These are phyloP conservation scores for Lemur catta DNA, from an alignment of 2,797 vertebrate species.

Conservation along the genomic window DNA sequence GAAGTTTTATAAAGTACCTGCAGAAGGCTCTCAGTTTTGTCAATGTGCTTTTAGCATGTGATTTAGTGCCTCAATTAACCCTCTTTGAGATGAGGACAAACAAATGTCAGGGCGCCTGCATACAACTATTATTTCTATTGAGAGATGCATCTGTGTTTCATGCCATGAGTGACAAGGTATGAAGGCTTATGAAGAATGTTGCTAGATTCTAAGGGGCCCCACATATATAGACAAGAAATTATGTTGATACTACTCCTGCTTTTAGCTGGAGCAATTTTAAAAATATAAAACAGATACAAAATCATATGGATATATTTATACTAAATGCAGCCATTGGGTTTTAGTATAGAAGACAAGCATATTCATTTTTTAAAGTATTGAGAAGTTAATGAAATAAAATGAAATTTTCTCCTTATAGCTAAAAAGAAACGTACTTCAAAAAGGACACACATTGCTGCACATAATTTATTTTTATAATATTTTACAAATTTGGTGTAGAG, in stretches of 20 bases:
- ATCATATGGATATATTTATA: constrained; percentile 12
- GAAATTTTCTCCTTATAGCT: neutral
- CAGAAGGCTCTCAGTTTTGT: neutral
- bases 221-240: neutral
- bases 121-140: neutral
- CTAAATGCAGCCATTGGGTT: neutral
- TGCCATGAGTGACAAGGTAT: neutral
- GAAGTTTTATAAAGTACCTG: neutral
- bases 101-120: neutral
- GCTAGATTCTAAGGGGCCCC: neutral
- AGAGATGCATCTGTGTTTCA: neutral
- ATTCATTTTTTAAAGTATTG: neutral
- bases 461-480: constrained; percentile 10
- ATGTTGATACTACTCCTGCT: neutral
- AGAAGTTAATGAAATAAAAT: constrained; percentile 15
- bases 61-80: neutral
- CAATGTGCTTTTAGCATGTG: neutral
- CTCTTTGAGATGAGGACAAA: neutral
- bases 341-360: accelerated
- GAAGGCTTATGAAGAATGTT: neutral
- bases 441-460: neutral
- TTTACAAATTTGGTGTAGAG: neutral
- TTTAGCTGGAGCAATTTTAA: neutral
- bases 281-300: constrained; percentile 33
- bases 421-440: constrained; percentile 15